Conservation (phyloP, 2,113 vertebrate genomes). For the Butastur rufipennis region DNA sequence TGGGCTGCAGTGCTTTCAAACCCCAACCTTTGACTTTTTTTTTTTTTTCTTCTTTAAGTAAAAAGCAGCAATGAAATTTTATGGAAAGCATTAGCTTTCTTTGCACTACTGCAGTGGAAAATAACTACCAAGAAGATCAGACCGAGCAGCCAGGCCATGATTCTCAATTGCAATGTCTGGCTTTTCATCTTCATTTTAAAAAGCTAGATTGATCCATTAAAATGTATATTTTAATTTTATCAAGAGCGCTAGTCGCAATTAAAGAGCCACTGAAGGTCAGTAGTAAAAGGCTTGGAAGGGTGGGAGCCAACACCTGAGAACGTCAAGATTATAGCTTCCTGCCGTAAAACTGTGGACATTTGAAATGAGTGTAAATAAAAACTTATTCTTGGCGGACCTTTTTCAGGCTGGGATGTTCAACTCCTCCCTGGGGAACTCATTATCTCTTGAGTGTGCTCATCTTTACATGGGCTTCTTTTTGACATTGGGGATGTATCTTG, state of each 20-base stretch:
- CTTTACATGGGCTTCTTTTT: not conserved
- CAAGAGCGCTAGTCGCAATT: not conserved
- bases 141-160: not conserved
- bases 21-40: not conserved
- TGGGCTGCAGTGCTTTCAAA: not conserved
- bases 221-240: constrained; percentile 37
- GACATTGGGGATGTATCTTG: not conserved
- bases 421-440: constrained; percentile 19
- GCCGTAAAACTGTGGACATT: not conserved
- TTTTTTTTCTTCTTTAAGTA: not conserved
- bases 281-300: not conserved
- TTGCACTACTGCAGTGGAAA: not conserved
- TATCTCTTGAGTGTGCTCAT: constrained; percentile 36
- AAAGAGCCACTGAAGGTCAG: constrained; percentile 23
- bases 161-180: not conserved
- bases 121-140: not conserved
- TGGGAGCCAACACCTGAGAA: not conserved
- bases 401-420: not conserved
- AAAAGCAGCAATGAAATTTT: not conserved
- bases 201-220: constrained; percentile 3
- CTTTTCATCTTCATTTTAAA: constrained; percentile 34
- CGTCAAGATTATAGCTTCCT: not conserved
- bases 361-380: constrained; percentile 38
- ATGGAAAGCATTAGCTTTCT: not conserved
- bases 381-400: not conserved